Conservation (phyloP, 2,888 invertebrate species). For the Brassicogethes aeneus region DNA sequence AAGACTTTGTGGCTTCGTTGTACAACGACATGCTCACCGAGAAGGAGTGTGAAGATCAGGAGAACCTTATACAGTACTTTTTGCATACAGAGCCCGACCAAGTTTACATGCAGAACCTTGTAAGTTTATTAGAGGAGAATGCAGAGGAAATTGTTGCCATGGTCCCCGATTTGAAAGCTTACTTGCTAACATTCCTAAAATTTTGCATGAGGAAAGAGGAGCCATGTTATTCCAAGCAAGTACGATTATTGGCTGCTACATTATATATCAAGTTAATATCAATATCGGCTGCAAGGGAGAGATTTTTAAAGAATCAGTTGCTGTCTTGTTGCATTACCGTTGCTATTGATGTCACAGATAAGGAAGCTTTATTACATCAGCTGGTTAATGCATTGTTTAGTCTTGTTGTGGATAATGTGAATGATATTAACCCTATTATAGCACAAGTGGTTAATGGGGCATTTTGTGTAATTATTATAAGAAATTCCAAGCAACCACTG, state of each 20-base stretch:
- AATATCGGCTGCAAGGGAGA: constrained; percentile 18
- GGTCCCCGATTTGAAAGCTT: constrained; percentile 15
- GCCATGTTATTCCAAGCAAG: constrained; percentile 13
- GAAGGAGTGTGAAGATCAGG: neutral
- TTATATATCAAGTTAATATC: constrained; percentile 20
- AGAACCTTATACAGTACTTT: neutral
- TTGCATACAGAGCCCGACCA: neutral
- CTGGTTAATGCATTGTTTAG: neutral
- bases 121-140: neutral
- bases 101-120: neutral
- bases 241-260: constrained; percentile 15
- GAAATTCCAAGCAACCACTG: neutral
- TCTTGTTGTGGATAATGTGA: neutral
- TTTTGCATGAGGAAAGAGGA: constrained; percentile 18
- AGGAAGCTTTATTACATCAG: neutral
- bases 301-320: too few relatives aligned
- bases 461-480: neutral
- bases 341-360: neutral
- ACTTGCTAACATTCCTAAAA: constrained; percentile 21
- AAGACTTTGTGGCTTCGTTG: neutral
- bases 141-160: neutral
- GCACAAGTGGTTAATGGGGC: neutral
- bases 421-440: neutral
- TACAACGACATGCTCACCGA: neutral
- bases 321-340: constrained; percentile 9